Evolutionary conservation across 2,888 invertebrate species (phyloP), one percentile per base, ranked within the genome.

Genomic region (Rhodophaea formosa): DNA sequence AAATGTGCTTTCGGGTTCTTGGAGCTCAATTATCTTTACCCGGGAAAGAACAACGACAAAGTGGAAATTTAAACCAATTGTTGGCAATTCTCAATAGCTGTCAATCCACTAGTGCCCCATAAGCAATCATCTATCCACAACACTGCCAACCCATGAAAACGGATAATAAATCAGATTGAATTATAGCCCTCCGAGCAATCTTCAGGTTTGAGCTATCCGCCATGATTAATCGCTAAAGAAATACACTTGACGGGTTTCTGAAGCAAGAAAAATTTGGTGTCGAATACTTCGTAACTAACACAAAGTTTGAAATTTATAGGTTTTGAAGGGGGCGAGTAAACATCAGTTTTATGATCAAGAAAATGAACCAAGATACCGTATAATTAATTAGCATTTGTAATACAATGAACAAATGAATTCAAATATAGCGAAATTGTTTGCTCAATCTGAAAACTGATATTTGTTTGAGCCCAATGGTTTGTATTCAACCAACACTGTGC

Each of bases 141-240:
- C 10, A 15, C 32, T 23, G 32, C 35, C 32, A 54, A 59, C 17
- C 46, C 60, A 43, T 61, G 32, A 32, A 57, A 63, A 62, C 62
- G 55, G 56, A 60, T 57, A 66, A 69, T 70, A 68, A 69, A 71
- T 72, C 63, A 62, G 70, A 59, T 64, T 52, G 52, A 59, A 58
- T 59, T 57, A 62, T 55, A 62, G 57, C 59, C 39, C 6, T 15
- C 49, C 15, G 15, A 49, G n/a, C 42, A 46, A 53, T 42, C 39
- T 52, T 23, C 23, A 59, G 39, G 51, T 32, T 52, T 52, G 29
- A 39, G 17, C 12, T 16, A 47, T 53, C 32, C 7, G 29, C 23
- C 35, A 32, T 44, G 47, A 54, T 58, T 30, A 35, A 44, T 58
- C 39, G 42, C 17, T 23, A 43, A 29, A 56, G 47, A 55, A 47